phyloP scores from a whole-genome alignment of 2,797 vertebrate species.

The Psittacula derbiana region DNA sequence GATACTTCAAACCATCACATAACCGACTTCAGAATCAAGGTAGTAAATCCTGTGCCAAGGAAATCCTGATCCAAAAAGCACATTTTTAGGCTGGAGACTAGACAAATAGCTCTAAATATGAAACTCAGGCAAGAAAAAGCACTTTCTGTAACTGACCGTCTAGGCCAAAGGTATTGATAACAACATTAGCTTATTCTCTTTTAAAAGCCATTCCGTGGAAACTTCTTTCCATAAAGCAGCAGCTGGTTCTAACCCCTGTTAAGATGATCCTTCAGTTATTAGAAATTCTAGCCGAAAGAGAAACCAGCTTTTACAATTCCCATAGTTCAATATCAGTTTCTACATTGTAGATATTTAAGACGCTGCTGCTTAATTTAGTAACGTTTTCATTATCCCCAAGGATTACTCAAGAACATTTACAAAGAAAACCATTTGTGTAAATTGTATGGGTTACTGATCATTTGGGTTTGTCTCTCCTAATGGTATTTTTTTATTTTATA shows the following conservation, averaged over 20 bases:
- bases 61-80: background rate
- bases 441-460: background rate
- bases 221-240: constrained; percentile 6
- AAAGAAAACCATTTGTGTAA: constrained; percentile 51
- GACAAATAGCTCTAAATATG: background rate
- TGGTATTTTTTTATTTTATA: background rate
- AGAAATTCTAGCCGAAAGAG: constrained; percentile 9
- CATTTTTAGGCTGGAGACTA: background rate
- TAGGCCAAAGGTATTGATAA: background rate
- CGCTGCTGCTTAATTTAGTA: constrained; percentile 56
- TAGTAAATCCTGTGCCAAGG: accelerated
- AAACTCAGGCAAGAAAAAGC: background rate
- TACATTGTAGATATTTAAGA: constrained; percentile 20
- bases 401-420: constrained; percentile 61
- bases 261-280: constrained; percentile 42
- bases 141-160: background rate
- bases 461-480: constrained; percentile 35
- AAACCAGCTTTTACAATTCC: constrained; percentile 57
- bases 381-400: constrained; percentile 45
- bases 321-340: constrained; percentile 57
- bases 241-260: constrained; percentile 27
- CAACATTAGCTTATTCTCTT: background rate
- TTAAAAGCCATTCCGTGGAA: background rate
- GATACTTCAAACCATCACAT: background rate
- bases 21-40: background rate